phyloP scores from a whole-genome alignment of 2,888 invertebrate species.

The Oscheius sp. region DNA sequence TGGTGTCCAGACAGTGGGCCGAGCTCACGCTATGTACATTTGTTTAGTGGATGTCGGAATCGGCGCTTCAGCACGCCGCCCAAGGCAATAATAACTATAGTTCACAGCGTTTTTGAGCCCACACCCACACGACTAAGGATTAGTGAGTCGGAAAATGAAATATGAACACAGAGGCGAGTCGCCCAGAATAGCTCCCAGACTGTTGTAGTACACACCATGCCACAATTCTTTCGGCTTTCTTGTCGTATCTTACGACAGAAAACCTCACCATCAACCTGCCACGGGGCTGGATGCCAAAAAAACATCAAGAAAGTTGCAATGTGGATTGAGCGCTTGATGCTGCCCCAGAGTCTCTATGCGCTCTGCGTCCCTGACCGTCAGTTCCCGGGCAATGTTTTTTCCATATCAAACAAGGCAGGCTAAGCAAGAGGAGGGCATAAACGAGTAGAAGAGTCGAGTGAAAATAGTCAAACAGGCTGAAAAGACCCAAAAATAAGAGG shows the following conservation, averaged over 20 bases:
- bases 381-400: conserved; percentile 1
- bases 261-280: background rate
- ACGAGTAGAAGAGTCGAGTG: conserved; percentile 12
- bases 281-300: background rate
- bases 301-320: conserved; percentile 21
- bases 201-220: background rate
- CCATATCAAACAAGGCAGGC: too few relatives aligned
- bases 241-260: background rate
- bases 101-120: conserved; percentile 15
- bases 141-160: conserved; percentile 19
- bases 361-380: conserved; percentile 35
- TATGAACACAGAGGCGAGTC: background rate
- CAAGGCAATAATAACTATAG: conserved; percentile 32
- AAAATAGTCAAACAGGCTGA: background rate
- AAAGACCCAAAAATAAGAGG: conserved; percentile 10
- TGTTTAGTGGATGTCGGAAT: conserved; percentile 26
- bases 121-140: conserved; percentile 9
- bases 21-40: conserved; percentile 31
- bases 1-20: conserved; percentile 14
- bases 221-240: background rate
- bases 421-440: too few relatives aligned
- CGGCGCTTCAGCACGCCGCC: conserved; percentile 21
- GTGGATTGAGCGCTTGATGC: conserved; percentile 28
- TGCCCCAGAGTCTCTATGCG: conserved; percentile 15
- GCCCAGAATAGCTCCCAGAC: too few relatives aligned